phyloP scores from a whole-genome alignment of 1,140 invertebrate genomes.

The Scylla paramamosain region DNA sequence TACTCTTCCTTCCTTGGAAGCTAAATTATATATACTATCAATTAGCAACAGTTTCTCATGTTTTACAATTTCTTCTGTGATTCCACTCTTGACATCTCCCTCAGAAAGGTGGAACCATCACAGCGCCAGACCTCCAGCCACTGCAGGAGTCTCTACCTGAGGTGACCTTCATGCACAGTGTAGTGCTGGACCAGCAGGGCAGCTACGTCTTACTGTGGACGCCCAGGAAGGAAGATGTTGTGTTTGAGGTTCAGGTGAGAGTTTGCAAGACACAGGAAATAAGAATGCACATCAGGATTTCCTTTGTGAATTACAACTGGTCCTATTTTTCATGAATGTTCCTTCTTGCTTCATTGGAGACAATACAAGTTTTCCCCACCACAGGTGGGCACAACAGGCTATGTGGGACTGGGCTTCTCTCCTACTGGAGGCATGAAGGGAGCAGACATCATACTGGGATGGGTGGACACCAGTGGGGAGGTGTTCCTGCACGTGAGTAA shows the following conservation, averaged over 20 bases:
- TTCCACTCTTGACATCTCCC: neutral
- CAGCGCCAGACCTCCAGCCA: neutral
- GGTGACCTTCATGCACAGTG: conserved; percentile 25
- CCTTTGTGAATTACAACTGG: no score
- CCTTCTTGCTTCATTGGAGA: neutral
- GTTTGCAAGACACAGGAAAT: no score
- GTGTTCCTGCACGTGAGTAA: conserved; percentile 37
- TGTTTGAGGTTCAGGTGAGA: conserved; percentile 73
- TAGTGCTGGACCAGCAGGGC: conserved; percentile 58
- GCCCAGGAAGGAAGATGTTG: conserved; percentile 63
- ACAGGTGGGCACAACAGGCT: conserved; percentile 45
- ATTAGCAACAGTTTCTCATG: no score
- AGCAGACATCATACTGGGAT: conserved; percentile 49
- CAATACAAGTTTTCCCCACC: neutral
- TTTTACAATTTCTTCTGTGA: no score
- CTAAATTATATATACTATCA: no score
- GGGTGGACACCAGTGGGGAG: conserved; percentile 7
- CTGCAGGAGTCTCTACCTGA: neutral
- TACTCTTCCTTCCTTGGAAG: no score
- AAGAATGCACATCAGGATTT: no score
- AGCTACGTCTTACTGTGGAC: conserved; percentile 69
- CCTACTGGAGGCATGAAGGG: conserved; percentile 54
- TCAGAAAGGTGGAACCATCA: neutral
- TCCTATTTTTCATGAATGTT: no score
- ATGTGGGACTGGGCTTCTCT: conserved; percentile 47